phyloP scores from a whole-genome alignment of 2,888 invertebrate genomes.

The Polymixis flavicincta region DNA sequence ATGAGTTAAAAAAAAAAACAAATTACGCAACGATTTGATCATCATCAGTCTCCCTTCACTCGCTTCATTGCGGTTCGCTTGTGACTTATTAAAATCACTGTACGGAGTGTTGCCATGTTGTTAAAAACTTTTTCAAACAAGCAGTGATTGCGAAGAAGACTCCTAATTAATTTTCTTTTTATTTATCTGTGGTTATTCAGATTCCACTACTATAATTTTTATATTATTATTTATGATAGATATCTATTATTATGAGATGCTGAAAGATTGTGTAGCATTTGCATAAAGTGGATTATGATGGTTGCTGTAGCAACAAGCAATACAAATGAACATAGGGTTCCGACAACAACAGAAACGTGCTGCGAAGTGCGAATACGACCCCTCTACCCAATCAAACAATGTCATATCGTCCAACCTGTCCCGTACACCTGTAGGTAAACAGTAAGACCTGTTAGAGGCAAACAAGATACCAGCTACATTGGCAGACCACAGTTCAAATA shows the following conservation, averaged over 20 bases:
- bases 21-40: slow-evolving; percentile 51
- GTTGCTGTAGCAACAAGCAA: background rate
- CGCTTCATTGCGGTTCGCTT: slow-evolving; percentile 30
- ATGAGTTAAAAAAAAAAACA: slow-evolving; percentile 42
- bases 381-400: slow-evolving; percentile 12
- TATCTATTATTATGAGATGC: background rate
- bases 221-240: background rate
- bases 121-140: slow-evolving; percentile 1
- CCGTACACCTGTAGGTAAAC: slow-evolving; percentile 21
- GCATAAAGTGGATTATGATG: background rate
- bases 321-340: background rate
- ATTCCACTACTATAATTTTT: background rate
- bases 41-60: slow-evolving; percentile 45
- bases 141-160: background rate
- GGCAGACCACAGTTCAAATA: background rate
- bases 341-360: slow-evolving; percentile 4
- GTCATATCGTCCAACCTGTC: slow-evolving; percentile 22
- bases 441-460: slow-evolving; percentile 2
- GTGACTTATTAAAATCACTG: slow-evolving; percentile 9
- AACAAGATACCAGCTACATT: slow-evolving; percentile 5
- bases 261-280: background rate
- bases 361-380: slow-evolving; percentile 7
- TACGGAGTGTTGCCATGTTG: slow-evolving; percentile 6
- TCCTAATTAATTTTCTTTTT: background rate
- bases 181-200: background rate